Evolutionary conservation across 2,113 vertebrate species (phyloP).

Genomic region (Petrocephalus zakoni): DNA sequence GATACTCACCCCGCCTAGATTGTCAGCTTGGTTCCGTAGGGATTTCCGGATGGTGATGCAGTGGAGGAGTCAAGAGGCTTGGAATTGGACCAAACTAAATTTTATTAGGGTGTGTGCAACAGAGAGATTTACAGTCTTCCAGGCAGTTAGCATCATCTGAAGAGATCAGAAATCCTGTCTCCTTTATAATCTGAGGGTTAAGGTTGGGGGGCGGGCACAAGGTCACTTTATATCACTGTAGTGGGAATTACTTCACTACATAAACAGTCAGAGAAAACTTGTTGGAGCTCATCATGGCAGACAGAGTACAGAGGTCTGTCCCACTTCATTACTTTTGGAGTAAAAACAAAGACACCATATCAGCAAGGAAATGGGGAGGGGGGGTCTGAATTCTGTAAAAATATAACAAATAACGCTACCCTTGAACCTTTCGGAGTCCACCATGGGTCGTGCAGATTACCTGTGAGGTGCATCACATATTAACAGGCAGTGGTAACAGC

Average conservation of each 20-base stretch:
- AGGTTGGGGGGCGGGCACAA: background rate
- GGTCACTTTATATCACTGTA: background rate
- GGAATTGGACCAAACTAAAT: background rate
- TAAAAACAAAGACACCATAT: background rate
- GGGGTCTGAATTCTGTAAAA: background rate
- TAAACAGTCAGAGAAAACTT: too few relatives aligned
- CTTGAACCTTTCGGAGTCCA: background rate
- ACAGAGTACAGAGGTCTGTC: background rate
- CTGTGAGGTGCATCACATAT: background rate
- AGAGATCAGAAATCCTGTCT: background rate
- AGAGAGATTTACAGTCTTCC: background rate
- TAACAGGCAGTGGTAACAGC: background rate
- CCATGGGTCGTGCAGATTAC: background rate
- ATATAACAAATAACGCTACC: background rate
- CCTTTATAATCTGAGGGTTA: background rate
- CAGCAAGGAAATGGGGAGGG: background rate
- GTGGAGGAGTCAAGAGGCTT: background rate
- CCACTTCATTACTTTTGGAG: background rate
- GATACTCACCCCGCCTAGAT: background rate
- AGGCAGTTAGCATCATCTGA: background rate
- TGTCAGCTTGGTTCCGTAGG: background rate
- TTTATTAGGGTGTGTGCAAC: background rate
- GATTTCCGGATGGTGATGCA: background rate
- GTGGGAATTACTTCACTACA: background rate
- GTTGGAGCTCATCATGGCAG: background rate